Evolutionary conservation across 2,888 invertebrate genomes (phyloP), one percentile per base, ranked within the genome.

Genomic region (Cataglyphis rosenhaueri): DNA sequence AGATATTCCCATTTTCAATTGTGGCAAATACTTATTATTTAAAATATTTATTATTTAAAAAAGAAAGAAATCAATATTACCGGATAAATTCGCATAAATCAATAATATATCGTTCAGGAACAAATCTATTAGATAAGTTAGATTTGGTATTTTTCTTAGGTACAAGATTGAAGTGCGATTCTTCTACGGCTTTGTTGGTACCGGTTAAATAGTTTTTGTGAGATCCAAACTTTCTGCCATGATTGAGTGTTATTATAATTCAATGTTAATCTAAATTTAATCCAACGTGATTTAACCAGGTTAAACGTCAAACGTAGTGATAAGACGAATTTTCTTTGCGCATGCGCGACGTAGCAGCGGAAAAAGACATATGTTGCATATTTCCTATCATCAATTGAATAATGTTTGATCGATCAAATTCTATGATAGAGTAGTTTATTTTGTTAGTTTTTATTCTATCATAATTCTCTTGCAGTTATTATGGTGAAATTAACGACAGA

Each of bases 401-500:
- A 59, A 65, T 61, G 89, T 88, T 88, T 88, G 84, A 89, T 88
- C 88, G 65, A 88, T 88, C 57, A 38, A 61, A 55, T 4, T 15
- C 9, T 25, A 38, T 12, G 5, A 57, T 55, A 12, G 21, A 32
- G 32, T 6, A 32, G 32, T 32, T 32, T 32, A 32, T 32, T 32
- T 32, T 6, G 32, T 32, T 32, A 32, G 32, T 6, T 32, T 32
- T 32, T 32, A 32, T 32, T 32, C 32, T 32, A 25, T 61, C 5
- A 29, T 12, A 78, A 25, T n/a, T 25, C 6, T 70, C 3, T 35
- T n/a, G 12, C 9, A 86, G 84, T 62, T 21, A 94, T 62, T 21
- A 94, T 93, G 94, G 93, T 93, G n/a, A 89, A 89, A 89, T 87
- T 94, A 85, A 94, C 92, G 18, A 81, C 89, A 3, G 86, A 90